Conservation (phyloP, 2,797 vertebrate genomes). For the Psittacula echo region DNA sequence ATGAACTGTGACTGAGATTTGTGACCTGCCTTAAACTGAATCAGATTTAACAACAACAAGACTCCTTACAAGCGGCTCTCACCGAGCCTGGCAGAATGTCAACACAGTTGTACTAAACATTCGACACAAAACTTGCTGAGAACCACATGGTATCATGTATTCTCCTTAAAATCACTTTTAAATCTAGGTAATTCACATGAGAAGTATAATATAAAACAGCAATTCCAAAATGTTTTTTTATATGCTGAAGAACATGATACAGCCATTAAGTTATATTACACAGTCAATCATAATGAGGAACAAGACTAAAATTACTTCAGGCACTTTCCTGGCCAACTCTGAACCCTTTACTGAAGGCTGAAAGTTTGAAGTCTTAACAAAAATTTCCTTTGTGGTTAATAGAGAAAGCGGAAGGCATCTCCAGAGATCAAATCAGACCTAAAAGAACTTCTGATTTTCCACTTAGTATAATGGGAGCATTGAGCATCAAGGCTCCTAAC, state of each 20-base stretch:
- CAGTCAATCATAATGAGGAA: neutral
- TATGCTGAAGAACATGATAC: neutral
- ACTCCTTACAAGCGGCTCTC: conserved; percentile 48
- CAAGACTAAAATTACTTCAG: neutral
- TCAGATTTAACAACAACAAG: conserved; percentile 42
- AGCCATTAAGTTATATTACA: neutral
- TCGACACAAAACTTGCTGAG: conserved; percentile 41
- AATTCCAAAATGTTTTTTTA: neutral
- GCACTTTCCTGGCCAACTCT: neutral
- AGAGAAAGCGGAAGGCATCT: neutral
- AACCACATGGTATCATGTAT: conserved; percentile 4
- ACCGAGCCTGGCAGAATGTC: conserved; percentile 59
- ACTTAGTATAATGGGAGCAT: accelerated
- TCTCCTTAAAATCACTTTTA: conserved; percentile 33
- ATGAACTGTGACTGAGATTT: conserved; percentile 61
- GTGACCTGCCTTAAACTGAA: conserved; percentile 53
- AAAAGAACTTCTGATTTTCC: neutral
- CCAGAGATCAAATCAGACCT: neutral
- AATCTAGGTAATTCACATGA: neutral
- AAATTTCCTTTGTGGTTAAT: neutral
- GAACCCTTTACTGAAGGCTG: neutral
- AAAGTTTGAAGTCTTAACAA: neutral
- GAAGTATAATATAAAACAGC: neutral
- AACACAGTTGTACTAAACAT: conserved; percentile 43
- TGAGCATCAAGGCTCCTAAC: neutral